A percentile compares a stretch with the other conserved stretches of the same genome.
phyloP scores from a whole-genome alignment of 2,113 vertebrate species.

The Australoheros scitulus region DNA sequence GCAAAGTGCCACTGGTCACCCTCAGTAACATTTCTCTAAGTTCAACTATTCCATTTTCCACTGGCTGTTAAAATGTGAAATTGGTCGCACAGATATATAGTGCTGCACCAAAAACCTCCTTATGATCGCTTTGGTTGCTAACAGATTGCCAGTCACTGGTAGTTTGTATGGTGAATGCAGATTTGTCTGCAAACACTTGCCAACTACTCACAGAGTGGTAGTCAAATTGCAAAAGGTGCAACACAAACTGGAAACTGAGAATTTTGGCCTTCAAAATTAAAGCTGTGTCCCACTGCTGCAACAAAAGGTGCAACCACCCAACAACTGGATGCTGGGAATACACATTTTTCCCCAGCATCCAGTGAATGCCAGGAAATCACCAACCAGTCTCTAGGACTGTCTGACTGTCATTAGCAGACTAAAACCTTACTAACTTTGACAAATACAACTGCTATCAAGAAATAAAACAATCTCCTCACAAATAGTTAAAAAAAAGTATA shows the following conservation, averaged over 20 bases:
- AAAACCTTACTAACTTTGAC: neutral
- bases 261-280: neutral
- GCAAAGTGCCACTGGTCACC: neutral
- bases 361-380: too few relatives aligned
- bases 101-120: neutral
- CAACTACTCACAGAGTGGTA: neutral
- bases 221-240: neutral
- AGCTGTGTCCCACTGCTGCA: fast-evolving
- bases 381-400: neutral
- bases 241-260: neutral
- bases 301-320: neutral
- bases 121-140: neutral
- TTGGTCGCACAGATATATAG: neutral
- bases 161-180: neutral
- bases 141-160: neutral
- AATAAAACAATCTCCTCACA: neutral
- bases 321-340: neutral
- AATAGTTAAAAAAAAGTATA: neutral
- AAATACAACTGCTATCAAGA: neutral
- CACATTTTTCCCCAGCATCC: neutral
- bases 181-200: neutral
- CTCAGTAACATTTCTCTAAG: neutral
- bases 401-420: neutral
- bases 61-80: fast-evolving
- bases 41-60: neutral